Evolutionary conservation across 2,113 vertebrate species (phyloP), one percentile per base, ranked within the genome.

Genomic region (Sminthopsis crassicaudata): DNA sequence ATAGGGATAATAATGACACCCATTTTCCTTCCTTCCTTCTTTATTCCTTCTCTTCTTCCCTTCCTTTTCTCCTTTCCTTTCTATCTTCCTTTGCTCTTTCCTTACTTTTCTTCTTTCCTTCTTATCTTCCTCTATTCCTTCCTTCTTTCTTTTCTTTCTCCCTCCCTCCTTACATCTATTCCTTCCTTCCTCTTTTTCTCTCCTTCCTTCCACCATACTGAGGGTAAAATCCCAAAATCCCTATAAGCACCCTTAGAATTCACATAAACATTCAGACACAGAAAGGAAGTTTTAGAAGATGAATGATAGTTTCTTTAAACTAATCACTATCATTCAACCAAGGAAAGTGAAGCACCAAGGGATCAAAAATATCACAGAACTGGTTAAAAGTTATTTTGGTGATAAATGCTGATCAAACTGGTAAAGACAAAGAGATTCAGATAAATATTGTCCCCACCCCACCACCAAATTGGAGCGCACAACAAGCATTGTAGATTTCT

Each of bases 311-410:
- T 84, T 84, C n/a, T 42, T 42, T 84, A 10, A n/a, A 84, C 60
- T 94, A 89, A 91, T 42, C 89, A 89, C 89, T 0, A 91, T 27
- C 91, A 92, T 92, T 55, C 25, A 93, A 93, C 25, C 19, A 95
- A 57, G 46, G 36, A 46, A 48, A 57, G 19, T 92, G 93, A 93
- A 46, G 26, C 53, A 76, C 48, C 53, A 94, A 60, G 22, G 22
- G 26, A 52, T 93, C 48, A 91, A 16, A 16, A 89, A 16, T 24
- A 92, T 90, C 60, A 88, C 3, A 91, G 55, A 93, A 96, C 7
- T 8, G 76, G 24, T 92, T 76, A 90, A 10, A 25, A 52, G 19
- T 9, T 52, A 50, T 36, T 51, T 91, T n/a, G 53, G 30, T 16
- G 95, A 48, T 2, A 67, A 46, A 60, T 90, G 30, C 30, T 46